A percentile compares a stretch with the other conserved stretches of the same genome.
Evolutionary conservation across 2,888 invertebrate species (phyloP).

Genomic region (Agrochola litura): DNA sequence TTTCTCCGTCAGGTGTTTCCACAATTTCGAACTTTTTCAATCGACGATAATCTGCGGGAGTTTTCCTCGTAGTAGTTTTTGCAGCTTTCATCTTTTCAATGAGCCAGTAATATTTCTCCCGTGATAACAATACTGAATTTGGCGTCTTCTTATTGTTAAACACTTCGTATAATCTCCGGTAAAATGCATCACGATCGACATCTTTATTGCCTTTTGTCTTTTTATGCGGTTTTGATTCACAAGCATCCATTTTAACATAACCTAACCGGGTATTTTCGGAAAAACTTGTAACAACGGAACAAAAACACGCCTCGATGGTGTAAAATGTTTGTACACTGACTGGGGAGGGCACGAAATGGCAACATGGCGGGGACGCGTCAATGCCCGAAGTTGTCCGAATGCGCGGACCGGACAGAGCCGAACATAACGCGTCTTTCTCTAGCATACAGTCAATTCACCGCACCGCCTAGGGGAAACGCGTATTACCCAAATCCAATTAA

Average conservation of each 20-base stretch:
- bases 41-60: slow-evolving; percentile 74
- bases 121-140: slow-evolving; percentile 73
- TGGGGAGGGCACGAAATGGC: slow-evolving; percentile 64
- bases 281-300: slow-evolving; percentile 29
- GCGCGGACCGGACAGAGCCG: slow-evolving; percentile 69
- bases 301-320: slow-evolving; percentile 31
- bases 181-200: slow-evolving; percentile 74
- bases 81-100: slow-evolving; percentile 75
- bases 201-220: slow-evolving; percentile 34
- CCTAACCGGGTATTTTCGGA: slow-evolving; percentile 43
- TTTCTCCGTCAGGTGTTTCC: slow-evolving; percentile 72
- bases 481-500: slow-evolving; percentile 45
- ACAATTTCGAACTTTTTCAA: slow-evolving; percentile 74
- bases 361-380: slow-evolving; percentile 61
- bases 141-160: slow-evolving; percentile 67
- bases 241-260: slow-evolving; percentile 30
- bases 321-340: slow-evolving; percentile 62
- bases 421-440: slow-evolving; percentile 58
- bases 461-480: slow-evolving; percentile 42
- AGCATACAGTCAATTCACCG: slow-evolving; percentile 19
- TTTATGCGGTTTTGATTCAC: slow-evolving; percentile 28
- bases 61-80: slow-evolving; percentile 67
- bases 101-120: slow-evolving; percentile 70
- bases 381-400: slow-evolving; percentile 70
- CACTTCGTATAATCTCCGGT: slow-evolving; percentile 70